Base-by-base conservation (phyloP, 2,888 invertebrate genomes). In the Lithophane semibrunnea region DNA sequence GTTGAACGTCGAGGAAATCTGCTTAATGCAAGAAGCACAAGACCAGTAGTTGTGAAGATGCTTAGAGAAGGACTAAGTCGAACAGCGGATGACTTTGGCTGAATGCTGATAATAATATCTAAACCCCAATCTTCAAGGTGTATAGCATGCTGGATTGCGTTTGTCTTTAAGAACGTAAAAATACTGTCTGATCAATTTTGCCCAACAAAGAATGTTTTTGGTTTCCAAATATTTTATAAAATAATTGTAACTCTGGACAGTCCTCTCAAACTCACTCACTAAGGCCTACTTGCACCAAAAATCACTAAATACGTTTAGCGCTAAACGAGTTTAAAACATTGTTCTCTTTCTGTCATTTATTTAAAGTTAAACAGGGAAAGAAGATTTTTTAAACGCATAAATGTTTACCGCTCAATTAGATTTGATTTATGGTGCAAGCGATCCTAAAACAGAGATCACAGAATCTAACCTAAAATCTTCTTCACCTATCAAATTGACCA, bases 401-500 rank as follows among this genome's bases (percentile, higher is more conserved):
- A n/a, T 56, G 9, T 42, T 42, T 44, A 18, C 9, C 10, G 42
- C 16, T n/a, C 42, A 64, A 44, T 44, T 44, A 9, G 5, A 18
- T 47, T 18, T 47, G 3, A 65, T 18, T 10, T 44, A n/a, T 16
- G 16, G 44, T 44, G 24, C 65, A 44, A 65, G 10, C 18, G 29
- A 2, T 29, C 49, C 13, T 49, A 29, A 37, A 79, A 47, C 21
- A 29, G 29, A 29, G 29, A 29, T 29, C 7, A 54, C 10, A 18
- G 4, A 80, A 16, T 64, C 3, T 49, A 24, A 5, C 12, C 37
- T 29, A 21, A 52, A 65, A 49, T n/a, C 12, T 42, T 47, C 3
- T 37, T 60, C 42, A 63, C 42, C 13, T 18, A 10, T 47, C 24
- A 2, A 47, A 66, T 78, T 86, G 77, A 61, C 76, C 85, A 83